phyloP scores from a whole-genome alignment of 2,888 invertebrate species.

The Eupelmus urozonus region DNA sequence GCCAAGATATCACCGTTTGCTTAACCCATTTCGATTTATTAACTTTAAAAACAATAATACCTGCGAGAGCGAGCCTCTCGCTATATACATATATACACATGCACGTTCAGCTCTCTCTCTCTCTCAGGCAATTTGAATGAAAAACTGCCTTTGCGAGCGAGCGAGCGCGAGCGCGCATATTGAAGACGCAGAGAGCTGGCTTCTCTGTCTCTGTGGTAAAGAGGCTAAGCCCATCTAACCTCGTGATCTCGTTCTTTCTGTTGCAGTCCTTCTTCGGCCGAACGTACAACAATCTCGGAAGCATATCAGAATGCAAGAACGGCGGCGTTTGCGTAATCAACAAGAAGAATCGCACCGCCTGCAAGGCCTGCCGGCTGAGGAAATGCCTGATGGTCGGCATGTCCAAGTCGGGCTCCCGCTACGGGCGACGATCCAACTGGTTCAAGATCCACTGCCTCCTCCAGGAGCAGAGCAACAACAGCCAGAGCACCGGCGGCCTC shows the following conservation, averaged over 20 bases:
- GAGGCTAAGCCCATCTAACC: constrained; percentile 23
- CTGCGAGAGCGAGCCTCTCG: not conserved
- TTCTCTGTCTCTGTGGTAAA: too few relatives aligned
- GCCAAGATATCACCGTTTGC: not conserved
- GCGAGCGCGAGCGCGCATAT: not conserved
- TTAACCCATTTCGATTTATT: constrained; percentile 5
- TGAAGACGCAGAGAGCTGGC: not conserved
- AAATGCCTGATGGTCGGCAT: constrained; percentile 93
- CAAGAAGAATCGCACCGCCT: constrained; percentile 94
- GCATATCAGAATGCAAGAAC: constrained; percentile 94
- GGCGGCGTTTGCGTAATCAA: constrained; percentile 94
- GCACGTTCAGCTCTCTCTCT: not conserved
- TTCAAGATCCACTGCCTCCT: constrained; percentile 95
- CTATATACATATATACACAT: too few relatives aligned
- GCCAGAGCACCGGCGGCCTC: constrained; percentile 60
- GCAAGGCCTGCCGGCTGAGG: constrained; percentile 92
- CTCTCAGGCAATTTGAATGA: constrained; percentile 10
- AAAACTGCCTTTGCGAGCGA: constrained; percentile 5
- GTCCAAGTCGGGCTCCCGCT: constrained; percentile 94
- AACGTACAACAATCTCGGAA: constrained; percentile 92
- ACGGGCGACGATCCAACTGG: constrained; percentile 94
- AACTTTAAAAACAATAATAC: constrained; percentile 6
- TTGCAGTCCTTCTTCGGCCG: constrained; percentile 95
- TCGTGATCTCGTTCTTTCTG: constrained; percentile 67
- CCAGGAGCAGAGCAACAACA: constrained; percentile 83